phyloP scores from a whole-genome alignment of 2,888 invertebrate genomes.

The Orthosia incerta region DNA sequence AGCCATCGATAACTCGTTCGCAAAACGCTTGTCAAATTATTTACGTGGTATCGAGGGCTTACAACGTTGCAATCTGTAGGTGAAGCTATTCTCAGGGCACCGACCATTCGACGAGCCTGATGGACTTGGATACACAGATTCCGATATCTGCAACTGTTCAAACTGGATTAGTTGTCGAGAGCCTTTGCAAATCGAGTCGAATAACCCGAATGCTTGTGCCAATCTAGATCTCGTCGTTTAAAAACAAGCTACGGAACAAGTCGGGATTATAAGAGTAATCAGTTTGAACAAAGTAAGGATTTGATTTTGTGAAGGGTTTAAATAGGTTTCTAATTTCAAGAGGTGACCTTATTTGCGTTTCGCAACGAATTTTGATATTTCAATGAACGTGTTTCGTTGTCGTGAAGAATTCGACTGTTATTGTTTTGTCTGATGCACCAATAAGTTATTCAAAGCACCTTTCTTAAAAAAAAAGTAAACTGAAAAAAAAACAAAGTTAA shows the following conservation, averaged over 20 bases:
- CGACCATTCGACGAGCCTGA: conserved; percentile 69
- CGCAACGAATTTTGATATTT: background rate
- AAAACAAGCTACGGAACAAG: conserved; percentile 12
- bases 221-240: conserved; percentile 54
- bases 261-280: conserved; percentile 14
- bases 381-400: background rate
- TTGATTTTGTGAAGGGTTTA: conserved; percentile 18
- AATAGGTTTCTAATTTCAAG: conserved; percentile 28
- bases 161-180: conserved; percentile 76
- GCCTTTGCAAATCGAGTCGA: conserved; percentile 71
- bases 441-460: background rate
- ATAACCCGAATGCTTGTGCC: conserved; percentile 68
- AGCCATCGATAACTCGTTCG: background rate
- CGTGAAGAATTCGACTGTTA: background rate
- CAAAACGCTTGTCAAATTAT: conserved; percentile 60
- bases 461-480: background rate
- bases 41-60: conserved; percentile 68
- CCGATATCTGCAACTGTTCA: conserved; percentile 73
- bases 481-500: background rate
- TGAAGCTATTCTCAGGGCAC: conserved; percentile 73
- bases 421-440: background rate
- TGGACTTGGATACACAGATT: conserved; percentile 75
- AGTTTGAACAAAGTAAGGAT: conserved; percentile 22
- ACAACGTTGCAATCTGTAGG: conserved; percentile 70
- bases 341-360: background rate